Conservation (phyloP, 1,140 invertebrate genomes). For the Nylanderia fulva region DNA sequence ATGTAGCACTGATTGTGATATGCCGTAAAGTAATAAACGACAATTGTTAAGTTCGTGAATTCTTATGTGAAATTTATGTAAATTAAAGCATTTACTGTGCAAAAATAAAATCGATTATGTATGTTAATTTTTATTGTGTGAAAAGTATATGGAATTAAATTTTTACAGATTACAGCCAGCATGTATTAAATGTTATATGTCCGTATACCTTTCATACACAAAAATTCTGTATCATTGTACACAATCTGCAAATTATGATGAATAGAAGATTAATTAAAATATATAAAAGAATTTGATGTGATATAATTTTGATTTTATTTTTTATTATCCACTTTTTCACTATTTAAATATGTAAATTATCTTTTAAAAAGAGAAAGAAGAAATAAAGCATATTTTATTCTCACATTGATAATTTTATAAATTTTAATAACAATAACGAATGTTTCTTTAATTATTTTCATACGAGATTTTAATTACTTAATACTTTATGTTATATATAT, state of each 20-base stretch:
- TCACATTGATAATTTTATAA: background rate
- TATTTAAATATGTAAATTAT: background rate
- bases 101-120: constrained; percentile 43
- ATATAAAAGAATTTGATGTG: constrained; percentile 49
- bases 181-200: constrained; percentile 65
- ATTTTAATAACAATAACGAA: background rate
- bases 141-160: constrained; percentile 51
- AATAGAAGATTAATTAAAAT: constrained; percentile 66
- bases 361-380: background rate
- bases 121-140: constrained; percentile 46
- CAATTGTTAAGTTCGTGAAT: constrained; percentile 52
- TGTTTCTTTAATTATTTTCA: background rate
- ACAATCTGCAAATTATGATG: constrained; percentile 46
- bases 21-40: constrained; percentile 52
- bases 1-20: constrained; percentile 69
- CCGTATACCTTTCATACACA: constrained; percentile 64
- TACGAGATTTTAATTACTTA: background rate
- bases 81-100: constrained; percentile 34
- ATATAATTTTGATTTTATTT: constrained; percentile 20
- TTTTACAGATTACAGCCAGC: constrained; percentile 60
- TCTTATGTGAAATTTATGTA: constrained; percentile 58
- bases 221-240: constrained; percentile 18
- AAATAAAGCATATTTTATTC: background rate
- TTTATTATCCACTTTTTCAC: background rate
- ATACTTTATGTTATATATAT: background rate